Conservation (phyloP, 2,797 vertebrate species). For the Protosalanx chinensis region DNA sequence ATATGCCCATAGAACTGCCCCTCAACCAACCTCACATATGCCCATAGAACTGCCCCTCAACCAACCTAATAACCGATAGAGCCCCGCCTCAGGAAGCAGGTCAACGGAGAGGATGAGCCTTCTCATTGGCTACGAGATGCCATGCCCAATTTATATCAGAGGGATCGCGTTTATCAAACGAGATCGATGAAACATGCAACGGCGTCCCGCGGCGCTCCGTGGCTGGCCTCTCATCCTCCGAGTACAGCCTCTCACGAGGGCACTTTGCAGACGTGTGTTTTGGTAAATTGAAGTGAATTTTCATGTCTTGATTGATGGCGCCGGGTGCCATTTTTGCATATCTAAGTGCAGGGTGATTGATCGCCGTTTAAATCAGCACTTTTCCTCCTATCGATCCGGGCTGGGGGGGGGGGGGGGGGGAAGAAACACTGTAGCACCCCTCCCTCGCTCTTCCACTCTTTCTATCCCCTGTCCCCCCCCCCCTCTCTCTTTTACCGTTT, state of each 20-base stretch:
- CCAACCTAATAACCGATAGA: too few relatives aligned
- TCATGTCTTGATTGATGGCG: constrained; percentile 48
- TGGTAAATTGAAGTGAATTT: constrained; percentile 56
- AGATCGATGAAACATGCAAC: constrained; percentile 50
- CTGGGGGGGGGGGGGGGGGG: too few relatives aligned
- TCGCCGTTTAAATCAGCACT: constrained; percentile 42
- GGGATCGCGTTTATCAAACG: constrained; percentile 20
- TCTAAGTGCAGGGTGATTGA: constrained; percentile 46
- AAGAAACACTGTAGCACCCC: constrained; percentile 13
- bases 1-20: too few relatives aligned
- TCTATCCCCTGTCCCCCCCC: too few relatives aligned
- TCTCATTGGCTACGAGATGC: constrained; percentile 42
- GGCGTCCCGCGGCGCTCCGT: constrained; percentile 35
- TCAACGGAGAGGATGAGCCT: constrained; percentile 25
- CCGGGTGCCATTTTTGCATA: constrained; percentile 37
- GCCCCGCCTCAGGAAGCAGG: constrained; percentile 6
- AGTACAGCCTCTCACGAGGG: constrained; percentile 27
- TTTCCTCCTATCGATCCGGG: constrained; percentile 38
- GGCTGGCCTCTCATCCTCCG: constrained; percentile 46
- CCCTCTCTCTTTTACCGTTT: too few relatives aligned
- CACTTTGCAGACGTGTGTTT: constrained; percentile 38
- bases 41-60: too few relatives aligned
- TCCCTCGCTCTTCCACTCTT: constrained; percentile 3
- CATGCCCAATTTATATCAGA: constrained; percentile 38
- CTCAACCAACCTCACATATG: too few relatives aligned